These are phyloP conservation scores for Xestobium rufovillosum DNA, from an alignment of 2,888 invertebrate species.

Conservation along the genomic window DNA sequence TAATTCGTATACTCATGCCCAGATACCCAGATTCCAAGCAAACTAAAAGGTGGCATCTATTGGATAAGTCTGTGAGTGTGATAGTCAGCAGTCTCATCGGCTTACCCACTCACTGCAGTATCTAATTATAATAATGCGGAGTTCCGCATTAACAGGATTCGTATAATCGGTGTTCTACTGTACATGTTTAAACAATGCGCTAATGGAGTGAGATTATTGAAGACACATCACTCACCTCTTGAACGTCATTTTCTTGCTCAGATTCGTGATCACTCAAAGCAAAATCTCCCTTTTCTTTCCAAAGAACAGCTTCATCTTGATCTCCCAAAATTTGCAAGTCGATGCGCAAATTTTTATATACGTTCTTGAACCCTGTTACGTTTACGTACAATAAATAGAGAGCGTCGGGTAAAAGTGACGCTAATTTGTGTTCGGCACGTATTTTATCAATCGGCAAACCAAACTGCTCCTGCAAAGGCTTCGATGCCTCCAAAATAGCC, in stretches of 20 bases:
- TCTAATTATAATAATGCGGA: no score
- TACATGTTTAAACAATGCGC: no score
- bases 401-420: slow-evolving; percentile 69
- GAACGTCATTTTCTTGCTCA: slow-evolving; percentile 32
- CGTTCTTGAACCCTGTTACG: slow-evolving; percentile 73
- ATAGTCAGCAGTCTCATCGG: no score
- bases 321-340: slow-evolving; percentile 49
- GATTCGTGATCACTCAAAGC: slow-evolving; percentile 57
- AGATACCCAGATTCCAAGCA: no score
- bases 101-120: no score
- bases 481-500: slow-evolving; percentile 66
- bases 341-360: slow-evolving; percentile 51
- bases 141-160: no score
- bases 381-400: slow-evolving; percentile 84
- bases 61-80: no score
- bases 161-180: no score
- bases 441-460: slow-evolving; percentile 73
- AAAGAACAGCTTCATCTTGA: slow-evolving; percentile 60
- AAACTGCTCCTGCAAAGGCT: slow-evolving; percentile 83
- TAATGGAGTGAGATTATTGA: no score
- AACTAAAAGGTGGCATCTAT: no score
- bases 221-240: no score
- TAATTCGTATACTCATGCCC: no score
- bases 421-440: slow-evolving; percentile 67
- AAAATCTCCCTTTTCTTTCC: slow-evolving; percentile 45